Conservation (phyloP, 2,888 invertebrate species). For the Leptura quadrifasciata region DNA sequence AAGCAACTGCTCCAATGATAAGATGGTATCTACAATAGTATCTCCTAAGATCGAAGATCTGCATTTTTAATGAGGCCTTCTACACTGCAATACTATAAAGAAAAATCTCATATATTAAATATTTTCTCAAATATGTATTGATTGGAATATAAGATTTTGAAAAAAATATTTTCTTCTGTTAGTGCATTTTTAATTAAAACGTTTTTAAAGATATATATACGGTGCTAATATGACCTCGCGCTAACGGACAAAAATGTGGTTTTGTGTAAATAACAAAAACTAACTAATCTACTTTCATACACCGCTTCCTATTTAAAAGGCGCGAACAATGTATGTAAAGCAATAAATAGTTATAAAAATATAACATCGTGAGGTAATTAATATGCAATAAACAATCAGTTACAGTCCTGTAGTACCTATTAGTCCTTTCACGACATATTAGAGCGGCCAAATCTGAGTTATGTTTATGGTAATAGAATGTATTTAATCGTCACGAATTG, state of each 20-base stretch:
- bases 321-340: not conserved
- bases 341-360: not conserved
- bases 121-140: too few species aligned
- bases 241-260: not conserved
- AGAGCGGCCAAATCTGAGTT: not conserved
- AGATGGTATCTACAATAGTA: too few species aligned
- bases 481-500: not conserved
- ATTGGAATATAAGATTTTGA: too few species aligned
- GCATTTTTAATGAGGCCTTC: too few species aligned
- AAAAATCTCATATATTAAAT: too few species aligned
- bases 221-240: too few species aligned
- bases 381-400: not conserved
- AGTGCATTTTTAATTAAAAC: too few species aligned
- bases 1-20: too few species aligned
- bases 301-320: not conserved
- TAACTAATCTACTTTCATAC: not conserved
- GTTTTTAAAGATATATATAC: too few species aligned
- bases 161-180: too few species aligned
- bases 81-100: too few species aligned
- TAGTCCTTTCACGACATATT: conserved; percentile 24
- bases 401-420: not conserved
- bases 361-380: not conserved
- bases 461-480: conserved; percentile 11
- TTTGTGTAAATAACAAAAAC: not conserved
- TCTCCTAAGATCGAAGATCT: too few species aligned